Base-by-base conservation (phyloP, 2,888 invertebrate genomes). In the Catocala sponsa region DNA sequence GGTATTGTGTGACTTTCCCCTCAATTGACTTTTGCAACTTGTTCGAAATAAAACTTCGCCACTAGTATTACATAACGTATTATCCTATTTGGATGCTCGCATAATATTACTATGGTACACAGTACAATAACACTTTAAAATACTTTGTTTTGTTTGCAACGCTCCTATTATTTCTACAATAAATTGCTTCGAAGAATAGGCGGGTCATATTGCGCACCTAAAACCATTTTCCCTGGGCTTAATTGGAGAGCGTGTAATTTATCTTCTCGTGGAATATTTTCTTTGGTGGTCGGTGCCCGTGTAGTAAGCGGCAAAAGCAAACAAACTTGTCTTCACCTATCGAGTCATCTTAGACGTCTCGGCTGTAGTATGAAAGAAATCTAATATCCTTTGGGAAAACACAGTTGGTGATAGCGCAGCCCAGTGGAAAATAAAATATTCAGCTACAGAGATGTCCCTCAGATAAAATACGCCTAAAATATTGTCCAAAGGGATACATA, bases 341-440 rank as follows among this genome's bases (percentile, higher is more conserved):
- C 76, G 65, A 68, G 64, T 58, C 65, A 68, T 66, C 71, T 80
- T 76, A 75, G 73, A 61, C 63, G 70, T 76, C 71, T 73, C 68
- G 72, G 66, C 55, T 71, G 63, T 80, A 79, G 78, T 78, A 79
- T 78, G 80, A 78, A 82, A 83, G 81, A 83, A 85, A 88, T 85
- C 79, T 86, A 88, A 90, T 89, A 88, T 87, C 89, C 87, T 85
- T 73, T 72, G 86, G 86, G 88, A 84, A 82, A 81, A 84, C 76
- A 83, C 81, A 81, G 82, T 66, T 81, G 81, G 80, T 75, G 88
- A 89, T 86, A 88, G 82, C 84, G 73, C 65, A 79, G 75, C 80
- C 76, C 81, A 66, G 67, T 68, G 82, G 81, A 80, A 82, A 81
- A 89, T 89, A 86, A 89, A 87, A 88, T 89, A 90, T 90, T 88